Conservation (phyloP, 2,113 vertebrate species). For the Panurus biarmicus region DNA sequence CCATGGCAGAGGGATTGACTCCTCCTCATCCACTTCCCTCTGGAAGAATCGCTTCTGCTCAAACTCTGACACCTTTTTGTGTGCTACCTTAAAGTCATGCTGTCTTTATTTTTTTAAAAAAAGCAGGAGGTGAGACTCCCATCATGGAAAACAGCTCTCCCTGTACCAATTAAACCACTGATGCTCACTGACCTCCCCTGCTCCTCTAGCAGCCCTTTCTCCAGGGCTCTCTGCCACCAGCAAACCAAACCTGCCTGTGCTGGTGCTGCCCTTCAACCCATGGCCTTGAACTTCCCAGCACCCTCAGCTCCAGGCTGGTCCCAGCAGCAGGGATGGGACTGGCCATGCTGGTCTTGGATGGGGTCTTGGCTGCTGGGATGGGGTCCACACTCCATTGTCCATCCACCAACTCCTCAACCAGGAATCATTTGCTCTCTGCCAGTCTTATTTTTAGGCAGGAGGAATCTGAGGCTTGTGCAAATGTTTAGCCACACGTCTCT, state of each 20-base stretch:
- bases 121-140: not conserved
- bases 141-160: not conserved
- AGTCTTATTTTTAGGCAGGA: not conserved
- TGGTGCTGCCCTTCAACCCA: not conserved
- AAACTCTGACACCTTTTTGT: not conserved
- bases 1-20: not conserved
- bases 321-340: not conserved
- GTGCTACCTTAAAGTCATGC: not conserved
- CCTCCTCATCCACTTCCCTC: not conserved
- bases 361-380: not conserved
- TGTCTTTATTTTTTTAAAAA: not conserved
- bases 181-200: not conserved
- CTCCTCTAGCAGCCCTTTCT: not conserved
- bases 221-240: not conserved
- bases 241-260: not conserved
- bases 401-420: fast-evolving
- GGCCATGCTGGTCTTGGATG: fast-evolving
- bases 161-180: not conserved
- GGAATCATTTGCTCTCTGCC: not conserved
- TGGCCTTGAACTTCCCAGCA: not conserved
- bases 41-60: not conserved
- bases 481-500: constrained; percentile 18
- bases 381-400: not conserved
- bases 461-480: constrained; percentile 14
- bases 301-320: not conserved